Evolutionary conservation across 2,888 invertebrate species (phyloP), one percentile per base, ranked within the genome.

Genomic region (Lordiphosa fenestrarum): DNA sequence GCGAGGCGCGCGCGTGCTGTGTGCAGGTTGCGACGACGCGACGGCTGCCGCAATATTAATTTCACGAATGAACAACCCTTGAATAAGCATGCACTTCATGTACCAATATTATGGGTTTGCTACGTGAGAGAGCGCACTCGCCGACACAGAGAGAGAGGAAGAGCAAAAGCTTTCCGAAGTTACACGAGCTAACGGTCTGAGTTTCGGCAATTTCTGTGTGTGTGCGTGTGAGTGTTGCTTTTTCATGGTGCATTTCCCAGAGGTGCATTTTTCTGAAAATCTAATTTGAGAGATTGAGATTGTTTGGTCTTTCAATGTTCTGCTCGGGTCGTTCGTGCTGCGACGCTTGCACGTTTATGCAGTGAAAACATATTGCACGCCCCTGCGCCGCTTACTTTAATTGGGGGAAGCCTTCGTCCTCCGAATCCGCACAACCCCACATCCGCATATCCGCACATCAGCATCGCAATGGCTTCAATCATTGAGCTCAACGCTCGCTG

Each of bases 251-350:
- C 83, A 87, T 86, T 86, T 87, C 87, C 86, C 86, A 84, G 77
- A 84, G 86, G 86, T 87, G 87, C 87, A 87, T 87, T 86, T 86
- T 86, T 83, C 85, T 77, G 75, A 85, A 87, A 86, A 86, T 87
- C 87, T 86, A 86, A 87, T 87, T 87, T 86, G 84, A 84, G 84
- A 85, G 86, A 86, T 83, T 87, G 80, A 80, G 84, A 80, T 80
- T 80, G 80, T 80, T 80, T 80, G 80, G 80, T 84, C 84, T 80
- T 84, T 84, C 78, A 80, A 78, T 78, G 68, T 68, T 48, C 42
- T 40, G 73, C 69, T 72, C 65, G 65, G 30, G 58, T 73, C 73
- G 73, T 74, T 80, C 80, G 69, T 71, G 73, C 63, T 80, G 81
- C 82, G 74, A 73, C 66, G 72, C 83, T 80, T 77, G 77, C 77